These are phyloP conservation scores for Corynorhinus townsendii DNA, from an alignment of 2,113 vertebrate genomes.

Conservation along the genomic window DNA sequence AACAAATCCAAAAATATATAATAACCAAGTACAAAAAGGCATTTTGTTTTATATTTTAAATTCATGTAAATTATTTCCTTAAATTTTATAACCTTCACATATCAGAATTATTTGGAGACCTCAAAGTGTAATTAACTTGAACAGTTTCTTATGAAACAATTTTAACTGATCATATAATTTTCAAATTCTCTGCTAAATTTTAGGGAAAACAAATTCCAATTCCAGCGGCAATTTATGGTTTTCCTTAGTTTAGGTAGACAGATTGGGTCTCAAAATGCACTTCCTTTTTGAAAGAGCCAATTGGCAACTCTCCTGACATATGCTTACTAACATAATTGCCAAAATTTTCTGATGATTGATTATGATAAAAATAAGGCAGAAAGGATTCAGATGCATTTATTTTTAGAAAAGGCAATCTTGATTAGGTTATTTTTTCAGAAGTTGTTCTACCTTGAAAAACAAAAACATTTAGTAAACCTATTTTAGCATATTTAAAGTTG, in stretches of 20 bases:
- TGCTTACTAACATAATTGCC: neutral
- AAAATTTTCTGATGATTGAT: neutral
- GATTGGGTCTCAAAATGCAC: neutral
- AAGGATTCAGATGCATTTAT: neutral
- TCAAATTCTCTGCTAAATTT: neutral
- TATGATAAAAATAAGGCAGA: neutral
- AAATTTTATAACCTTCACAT: neutral
- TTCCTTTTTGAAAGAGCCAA: neutral
- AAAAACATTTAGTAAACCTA: neutral
- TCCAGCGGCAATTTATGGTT: neutral
- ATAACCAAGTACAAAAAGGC: neutral
- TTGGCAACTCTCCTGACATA: neutral
- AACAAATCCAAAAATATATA: neutral
- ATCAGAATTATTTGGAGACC: neutral
- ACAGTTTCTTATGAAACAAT: conserved; percentile 17
- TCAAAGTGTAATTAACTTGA: neutral
- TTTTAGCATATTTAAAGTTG: neutral
- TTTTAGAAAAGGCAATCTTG: neutral
- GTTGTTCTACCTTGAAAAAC: neutral
- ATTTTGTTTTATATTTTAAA: conserved; percentile 10
- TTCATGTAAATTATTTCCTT: neutral
- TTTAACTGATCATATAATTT: neutral
- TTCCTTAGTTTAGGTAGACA: neutral
- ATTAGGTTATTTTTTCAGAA: neutral
- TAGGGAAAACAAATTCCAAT: neutral